Percentiles rank a stretch among this genome's conserved stretches.
Evolutionary conservation across 2,113 vertebrate genomes (phyloP).

Genomic region (Geococcyx californianus): DNA sequence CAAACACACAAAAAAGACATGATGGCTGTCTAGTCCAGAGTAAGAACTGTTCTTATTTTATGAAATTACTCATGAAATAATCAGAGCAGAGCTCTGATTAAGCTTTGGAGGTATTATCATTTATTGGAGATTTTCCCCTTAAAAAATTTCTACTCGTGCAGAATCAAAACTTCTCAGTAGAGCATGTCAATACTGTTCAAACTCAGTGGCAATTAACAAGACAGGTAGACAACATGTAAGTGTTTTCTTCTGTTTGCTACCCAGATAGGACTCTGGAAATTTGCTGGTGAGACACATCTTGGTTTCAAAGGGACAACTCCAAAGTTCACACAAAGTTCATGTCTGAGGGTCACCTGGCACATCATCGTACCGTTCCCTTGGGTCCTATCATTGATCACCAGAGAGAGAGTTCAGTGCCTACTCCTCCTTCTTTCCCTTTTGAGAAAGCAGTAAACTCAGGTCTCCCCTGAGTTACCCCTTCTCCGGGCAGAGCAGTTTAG

Average conservation of each 20-base stretch:
- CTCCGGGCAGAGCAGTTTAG: background rate
- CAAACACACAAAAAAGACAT: background rate
- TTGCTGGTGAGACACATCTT: background rate
- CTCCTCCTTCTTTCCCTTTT: too few relatives aligned
- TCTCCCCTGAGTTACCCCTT: too few relatives aligned
- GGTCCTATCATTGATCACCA: too few relatives aligned
- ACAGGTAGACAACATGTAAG: background rate
- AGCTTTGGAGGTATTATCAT: background rate
- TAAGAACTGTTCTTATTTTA: background rate
- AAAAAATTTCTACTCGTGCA: background rate
- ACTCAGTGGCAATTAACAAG: background rate
- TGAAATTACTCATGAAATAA: background rate
- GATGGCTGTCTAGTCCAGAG: background rate
- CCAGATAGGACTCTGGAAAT: background rate
- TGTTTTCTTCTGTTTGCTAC: background rate
- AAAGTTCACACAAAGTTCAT: too few relatives aligned
- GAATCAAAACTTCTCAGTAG: background rate
- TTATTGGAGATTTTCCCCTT: background rate
- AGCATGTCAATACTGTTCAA: background rate
- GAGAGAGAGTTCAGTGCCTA: too few relatives aligned
- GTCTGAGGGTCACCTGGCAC: too few relatives aligned
- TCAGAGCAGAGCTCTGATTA: background rate
- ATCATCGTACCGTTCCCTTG: too few relatives aligned
- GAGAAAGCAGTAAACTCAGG: too few relatives aligned
- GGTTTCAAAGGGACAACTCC: background rate